Evolutionary conservation across 2,113 vertebrate genomes (phyloP).

Genomic region (Sula dactylatra): DNA sequence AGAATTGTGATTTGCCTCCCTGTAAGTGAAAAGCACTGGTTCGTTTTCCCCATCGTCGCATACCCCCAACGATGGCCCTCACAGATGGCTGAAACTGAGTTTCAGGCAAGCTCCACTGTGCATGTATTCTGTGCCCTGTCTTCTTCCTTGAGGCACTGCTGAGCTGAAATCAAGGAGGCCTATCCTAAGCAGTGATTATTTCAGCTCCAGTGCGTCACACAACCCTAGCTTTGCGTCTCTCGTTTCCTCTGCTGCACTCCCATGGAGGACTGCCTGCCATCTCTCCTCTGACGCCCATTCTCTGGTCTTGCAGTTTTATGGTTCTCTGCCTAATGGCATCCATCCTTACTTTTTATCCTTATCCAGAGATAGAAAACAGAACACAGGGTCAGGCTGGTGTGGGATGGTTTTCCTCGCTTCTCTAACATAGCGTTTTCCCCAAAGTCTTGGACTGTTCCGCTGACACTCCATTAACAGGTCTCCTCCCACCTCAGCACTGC

Average conservation of each 20-base stretch:
- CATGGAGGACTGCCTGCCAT: neutral
- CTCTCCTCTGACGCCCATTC: neutral
- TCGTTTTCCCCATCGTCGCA: neutral
- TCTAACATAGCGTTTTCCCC: neutral
- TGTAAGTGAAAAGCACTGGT: accelerated
- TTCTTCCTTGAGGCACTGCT: neutral
- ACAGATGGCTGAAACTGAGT: neutral
- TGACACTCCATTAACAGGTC: no score
- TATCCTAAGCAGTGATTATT: neutral
- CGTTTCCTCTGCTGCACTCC: neutral
- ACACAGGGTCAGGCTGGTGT: neutral
- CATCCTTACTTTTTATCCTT: neutral
- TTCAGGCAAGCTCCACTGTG: neutral
- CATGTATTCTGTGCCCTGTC: neutral
- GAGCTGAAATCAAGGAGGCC: neutral
- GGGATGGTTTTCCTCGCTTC: neutral
- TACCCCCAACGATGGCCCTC: accelerated
- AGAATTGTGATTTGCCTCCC: neutral
- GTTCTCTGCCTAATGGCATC: neutral
- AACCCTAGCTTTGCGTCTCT: neutral
- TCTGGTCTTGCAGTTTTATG: neutral
- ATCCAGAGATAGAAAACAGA: neutral
- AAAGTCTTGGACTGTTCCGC: neutral
- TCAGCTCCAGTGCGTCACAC: neutral
- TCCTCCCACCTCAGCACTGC: neutral